Base-by-base conservation (phyloP, 2,113 vertebrate genomes). In the Canis aureus region DNA sequence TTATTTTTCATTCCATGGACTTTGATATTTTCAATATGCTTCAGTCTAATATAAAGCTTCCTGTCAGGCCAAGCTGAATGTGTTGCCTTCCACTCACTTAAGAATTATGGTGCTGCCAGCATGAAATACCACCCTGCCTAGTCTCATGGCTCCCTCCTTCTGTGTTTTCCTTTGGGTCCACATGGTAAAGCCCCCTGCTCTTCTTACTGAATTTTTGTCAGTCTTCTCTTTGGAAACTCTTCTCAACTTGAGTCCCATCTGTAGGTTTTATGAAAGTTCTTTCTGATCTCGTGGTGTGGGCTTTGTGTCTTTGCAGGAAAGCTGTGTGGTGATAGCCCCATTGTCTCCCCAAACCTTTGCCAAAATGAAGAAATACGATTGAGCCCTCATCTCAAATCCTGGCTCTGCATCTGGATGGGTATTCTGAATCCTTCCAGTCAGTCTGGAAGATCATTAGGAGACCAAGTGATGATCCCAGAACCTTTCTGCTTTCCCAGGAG, bases 11-110 rank as follows among this genome's bases (percentile, higher is more conserved):
- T 89, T 79, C 69, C 25, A 16, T 22, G 71, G 86, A 86, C 67
- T 76, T 92, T 85, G 91, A 67, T 97, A 71, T 92, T 84, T 96
- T 93, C 66, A 85, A 5, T 94, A 69, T 74, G 87, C 69, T 89
- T 55, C 60, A 57, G 92, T 69, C 38, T 90, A 81, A 66, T 57
- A 71, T 66, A 67, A 76, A 97, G 91, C 71, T 86, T 88, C 67
- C 88, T 55, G 64, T 73, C 64, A 85, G 79, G 27, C 71, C 55
- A 67, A 59, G 62, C 83, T 17, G 57, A 94, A 57, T 9, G 73
- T 25, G 5, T 32, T 55, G 76, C 85, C 94, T 80, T 89, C 78
- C 66, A 23, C 0, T 3, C 32, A 5, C 0, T 0, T 66, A 43
- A 67, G 97, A 92, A 67, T 94, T 11, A 76, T 0, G 3, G 83